Evolutionary conservation across 2,888 invertebrate species (phyloP).

Genomic region (Cinara cedri): DNA sequence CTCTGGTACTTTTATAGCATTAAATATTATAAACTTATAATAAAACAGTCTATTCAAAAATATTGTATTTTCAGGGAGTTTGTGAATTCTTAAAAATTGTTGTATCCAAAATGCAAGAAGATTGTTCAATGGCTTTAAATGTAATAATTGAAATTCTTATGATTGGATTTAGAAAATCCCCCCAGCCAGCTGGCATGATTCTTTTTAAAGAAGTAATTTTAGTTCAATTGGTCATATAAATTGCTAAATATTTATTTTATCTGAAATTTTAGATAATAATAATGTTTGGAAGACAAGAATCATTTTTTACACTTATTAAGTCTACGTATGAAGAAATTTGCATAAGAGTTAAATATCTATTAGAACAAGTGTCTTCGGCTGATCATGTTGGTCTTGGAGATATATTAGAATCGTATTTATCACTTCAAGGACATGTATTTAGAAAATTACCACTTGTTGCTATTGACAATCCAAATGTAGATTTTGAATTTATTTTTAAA

Average conservation of each 20-base stretch:
- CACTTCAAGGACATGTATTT: conserved; percentile 52
- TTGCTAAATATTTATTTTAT: not conserved
- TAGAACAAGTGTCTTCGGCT: conserved; percentile 40
- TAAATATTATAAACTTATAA: too few relatives aligned
- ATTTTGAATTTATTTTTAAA: conserved; percentile 48
- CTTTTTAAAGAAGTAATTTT: conserved; percentile 51
- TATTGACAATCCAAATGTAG: conserved; percentile 38
- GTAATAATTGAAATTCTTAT: conserved; percentile 50
- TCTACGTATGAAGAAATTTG: conserved; percentile 54
- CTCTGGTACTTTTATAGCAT: too few relatives aligned
- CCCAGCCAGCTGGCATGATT: conserved; percentile 43
- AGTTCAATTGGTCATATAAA: not conserved
- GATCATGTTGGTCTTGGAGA: conserved; percentile 41
- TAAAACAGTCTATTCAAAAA: not conserved
- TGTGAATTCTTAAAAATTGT: conserved; percentile 49
- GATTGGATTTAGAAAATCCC: conserved; percentile 51
- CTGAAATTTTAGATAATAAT: conserved; percentile 27
- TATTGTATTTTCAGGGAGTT: conserved; percentile 26
- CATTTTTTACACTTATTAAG: conserved; percentile 23
- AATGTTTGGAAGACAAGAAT: conserved; percentile 44
- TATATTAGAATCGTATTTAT: conserved; percentile 49
- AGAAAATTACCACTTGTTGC: conserved; percentile 38
- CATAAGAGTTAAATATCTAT: conserved; percentile 34
- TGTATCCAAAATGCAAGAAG: conserved; percentile 45
- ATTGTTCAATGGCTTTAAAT: conserved; percentile 22